phyloP scores from a whole-genome alignment of 2,113 vertebrate genomes.

The Heteronetta atricapilla region DNA sequence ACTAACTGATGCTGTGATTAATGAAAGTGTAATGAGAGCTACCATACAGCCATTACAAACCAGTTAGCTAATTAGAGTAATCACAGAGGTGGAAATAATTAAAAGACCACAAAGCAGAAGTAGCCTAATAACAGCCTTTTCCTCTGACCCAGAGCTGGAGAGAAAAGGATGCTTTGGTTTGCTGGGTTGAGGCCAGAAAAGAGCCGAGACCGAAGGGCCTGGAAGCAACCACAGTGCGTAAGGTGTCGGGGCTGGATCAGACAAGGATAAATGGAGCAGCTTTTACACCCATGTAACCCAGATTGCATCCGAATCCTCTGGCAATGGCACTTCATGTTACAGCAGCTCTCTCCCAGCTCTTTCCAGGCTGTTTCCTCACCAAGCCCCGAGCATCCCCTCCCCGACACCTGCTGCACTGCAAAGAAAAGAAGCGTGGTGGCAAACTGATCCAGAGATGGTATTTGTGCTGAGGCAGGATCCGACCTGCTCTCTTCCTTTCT shows the following conservation, averaged over 20 bases:
- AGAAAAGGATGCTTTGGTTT: conserved; percentile 8
- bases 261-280: not conserved
- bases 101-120: conserved; percentile 50
- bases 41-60: not conserved
- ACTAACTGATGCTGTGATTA: not conserved
- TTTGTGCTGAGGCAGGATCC: not conserved
- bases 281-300: not conserved
- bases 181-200: not conserved
- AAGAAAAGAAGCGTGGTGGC: not conserved
- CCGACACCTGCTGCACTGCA: not conserved
- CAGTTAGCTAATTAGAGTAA: conserved; percentile 50
- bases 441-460: not conserved
- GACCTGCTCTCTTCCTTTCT: not conserved
- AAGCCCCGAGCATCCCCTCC: not conserved
- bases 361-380: too few relatives aligned
- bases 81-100: conserved; percentile 64
- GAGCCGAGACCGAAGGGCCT: not conserved
- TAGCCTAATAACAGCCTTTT: not conserved
- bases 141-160: not conserved
- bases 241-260: not conserved
- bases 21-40: not conserved
- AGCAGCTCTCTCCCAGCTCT: not conserved
- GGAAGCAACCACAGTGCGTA: not conserved
- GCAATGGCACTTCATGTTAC: accelerated
- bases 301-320: not conserved